Percentiles rank a stretch among this genome's conserved stretches.
phyloP scores from a whole-genome alignment of 2,113 vertebrate genomes.

The Pseudorectes ferrugineus region DNA sequence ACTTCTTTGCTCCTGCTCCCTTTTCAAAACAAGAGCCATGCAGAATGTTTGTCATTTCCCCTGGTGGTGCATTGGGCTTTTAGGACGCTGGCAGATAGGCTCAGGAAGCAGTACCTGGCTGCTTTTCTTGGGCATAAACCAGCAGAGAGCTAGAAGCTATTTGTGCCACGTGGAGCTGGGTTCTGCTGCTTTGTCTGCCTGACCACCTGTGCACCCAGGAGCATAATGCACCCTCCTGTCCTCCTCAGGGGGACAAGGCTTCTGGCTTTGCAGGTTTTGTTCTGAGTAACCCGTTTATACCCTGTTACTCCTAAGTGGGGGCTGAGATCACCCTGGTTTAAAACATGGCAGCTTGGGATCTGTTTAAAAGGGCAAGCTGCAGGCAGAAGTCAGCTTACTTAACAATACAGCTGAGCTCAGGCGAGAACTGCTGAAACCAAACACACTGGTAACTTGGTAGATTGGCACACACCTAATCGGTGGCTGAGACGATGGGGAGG shows the following conservation, averaged over 20 bases:
- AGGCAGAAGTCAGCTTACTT: not conserved
- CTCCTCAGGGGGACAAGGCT: not conserved
- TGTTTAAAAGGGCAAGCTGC: slow-evolving; percentile 1
- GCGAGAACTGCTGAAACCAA: not conserved
- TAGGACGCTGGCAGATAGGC: not conserved
- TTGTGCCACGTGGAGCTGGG: not conserved
- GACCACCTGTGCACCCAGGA: slow-evolving; percentile 47
- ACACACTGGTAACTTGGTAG: not conserved
- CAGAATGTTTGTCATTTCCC: not conserved
- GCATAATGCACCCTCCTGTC: slow-evolving; percentile 8
- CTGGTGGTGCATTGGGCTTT: not conserved
- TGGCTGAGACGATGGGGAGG: not conserved
- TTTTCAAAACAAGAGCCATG: not conserved
- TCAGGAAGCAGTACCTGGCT: not conserved
- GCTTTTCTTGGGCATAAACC: not conserved
- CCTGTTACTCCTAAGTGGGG: not conserved
- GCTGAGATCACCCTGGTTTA: slow-evolving; percentile 27
- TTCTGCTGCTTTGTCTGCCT: not conserved
- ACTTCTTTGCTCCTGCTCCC: not conserved
- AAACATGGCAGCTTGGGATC: slow-evolving; percentile 1
- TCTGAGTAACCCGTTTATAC: not conserved
- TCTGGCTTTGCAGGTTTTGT: not conserved
- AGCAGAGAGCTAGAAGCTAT: not conserved
- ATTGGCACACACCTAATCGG: not conserved
- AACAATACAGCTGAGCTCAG: not conserved